These are phyloP conservation scores for Myotis davidii DNA, from an alignment of 2,113 vertebrate genomes.

Conservation along the genomic window DNA sequence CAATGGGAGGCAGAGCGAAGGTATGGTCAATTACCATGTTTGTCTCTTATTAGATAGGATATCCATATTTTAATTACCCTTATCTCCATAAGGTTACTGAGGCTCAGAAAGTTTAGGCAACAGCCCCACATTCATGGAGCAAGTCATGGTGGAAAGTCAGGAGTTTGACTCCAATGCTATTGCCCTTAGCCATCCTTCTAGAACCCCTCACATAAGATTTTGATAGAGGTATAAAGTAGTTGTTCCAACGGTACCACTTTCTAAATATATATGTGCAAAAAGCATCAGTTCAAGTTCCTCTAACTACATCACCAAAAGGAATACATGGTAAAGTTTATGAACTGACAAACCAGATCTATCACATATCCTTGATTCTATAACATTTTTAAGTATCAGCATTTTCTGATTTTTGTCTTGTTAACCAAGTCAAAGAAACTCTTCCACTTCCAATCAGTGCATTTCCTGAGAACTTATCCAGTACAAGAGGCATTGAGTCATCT, in stretches of 20 bases:
- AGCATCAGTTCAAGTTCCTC: neutral
- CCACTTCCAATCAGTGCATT: neutral
- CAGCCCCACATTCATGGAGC: neutral
- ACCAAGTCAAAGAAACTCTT: slow-evolving; percentile 26
- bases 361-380: neutral
- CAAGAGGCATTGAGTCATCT: neutral
- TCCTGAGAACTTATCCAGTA: neutral
- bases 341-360: neutral
- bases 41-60: too few relatives aligned
- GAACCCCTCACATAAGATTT: neutral
- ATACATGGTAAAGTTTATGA: neutral
- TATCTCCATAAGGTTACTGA: neutral
- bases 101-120: neutral
- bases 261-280: neutral
- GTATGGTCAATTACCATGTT: too few relatives aligned
- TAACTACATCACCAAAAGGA: slow-evolving; percentile 20
- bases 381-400: neutral
- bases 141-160: neutral
- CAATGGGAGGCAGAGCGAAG: too few relatives aligned
- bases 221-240: slow-evolving; percentile 1
- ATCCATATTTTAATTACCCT: neutral
- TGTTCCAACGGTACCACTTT: neutral
- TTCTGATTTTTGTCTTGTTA: slow-evolving; percentile 2
- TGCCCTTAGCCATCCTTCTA: neutral
- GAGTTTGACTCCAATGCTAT: neutral